phyloP scores from a whole-genome alignment of 2,888 invertebrate genomes.

The Drosophila paracracens region DNA sequence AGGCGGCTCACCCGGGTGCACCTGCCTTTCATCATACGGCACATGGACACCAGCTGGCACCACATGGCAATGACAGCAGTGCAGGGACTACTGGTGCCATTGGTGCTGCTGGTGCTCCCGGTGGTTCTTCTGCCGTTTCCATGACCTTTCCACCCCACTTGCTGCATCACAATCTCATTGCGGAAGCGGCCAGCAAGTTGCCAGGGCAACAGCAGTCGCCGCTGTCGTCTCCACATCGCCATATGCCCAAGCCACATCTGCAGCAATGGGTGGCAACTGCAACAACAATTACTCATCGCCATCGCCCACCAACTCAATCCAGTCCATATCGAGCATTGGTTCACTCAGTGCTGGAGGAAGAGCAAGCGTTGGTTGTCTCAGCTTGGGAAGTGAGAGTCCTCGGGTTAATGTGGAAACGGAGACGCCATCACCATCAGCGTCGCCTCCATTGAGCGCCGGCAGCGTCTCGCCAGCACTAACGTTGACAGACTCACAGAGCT shows the following conservation, averaged over 20 bases:
- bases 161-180: conserved; percentile 83
- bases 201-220: conserved; percentile 68
- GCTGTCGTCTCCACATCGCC: conserved; percentile 67
- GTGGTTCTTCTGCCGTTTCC: conserved; percentile 52
- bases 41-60: conserved; percentile 64
- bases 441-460: conserved; percentile 79
- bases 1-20: conserved; percentile 54
- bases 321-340: conserved; percentile 84
- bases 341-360: conserved; percentile 48
- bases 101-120: conserved; percentile 25
- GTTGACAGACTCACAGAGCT: conserved; percentile 65
- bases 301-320: conserved; percentile 84
- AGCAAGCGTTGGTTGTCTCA: conserved; percentile 68
- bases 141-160: conserved; percentile 82
- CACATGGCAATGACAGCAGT: conserved; percentile 36
- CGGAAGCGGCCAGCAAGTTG: conserved; percentile 83
- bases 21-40: conserved; percentile 76
- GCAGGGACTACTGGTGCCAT: conserved; percentile 5
- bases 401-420: conserved; percentile 84
- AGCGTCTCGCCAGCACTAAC: conserved; percentile 78
- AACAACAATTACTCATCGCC: conserved; percentile 82
- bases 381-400: conserved; percentile 83
- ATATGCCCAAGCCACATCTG: conserved; percentile 56
- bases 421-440: conserved; percentile 82
- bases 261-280: conserved; percentile 47